Evolutionary conservation across 2,113 vertebrate species (phyloP).

Genomic region (Tychaedon coryphoeus): DNA sequence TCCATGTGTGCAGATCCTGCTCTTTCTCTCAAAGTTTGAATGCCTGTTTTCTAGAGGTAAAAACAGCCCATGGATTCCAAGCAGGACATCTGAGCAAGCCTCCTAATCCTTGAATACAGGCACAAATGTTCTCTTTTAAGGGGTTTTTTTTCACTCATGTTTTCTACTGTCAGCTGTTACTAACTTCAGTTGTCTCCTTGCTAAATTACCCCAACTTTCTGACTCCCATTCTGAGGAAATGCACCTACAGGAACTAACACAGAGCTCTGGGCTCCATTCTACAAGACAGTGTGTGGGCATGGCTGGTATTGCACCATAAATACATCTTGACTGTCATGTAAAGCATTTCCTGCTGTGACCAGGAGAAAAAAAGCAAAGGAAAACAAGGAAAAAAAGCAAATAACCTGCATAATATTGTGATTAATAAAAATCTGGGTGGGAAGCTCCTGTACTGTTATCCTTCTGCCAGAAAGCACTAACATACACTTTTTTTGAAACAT

Average conservation of each 20-base stretch:
- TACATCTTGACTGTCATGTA: background rate
- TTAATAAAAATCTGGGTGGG: background rate
- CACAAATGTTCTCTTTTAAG: background rate
- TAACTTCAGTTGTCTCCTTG: background rate
- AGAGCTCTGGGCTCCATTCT: background rate
- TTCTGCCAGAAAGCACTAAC: background rate
- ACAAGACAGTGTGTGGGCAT: rapidly evolving
- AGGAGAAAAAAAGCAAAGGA: background rate
- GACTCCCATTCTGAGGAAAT: background rate
- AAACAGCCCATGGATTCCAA: background rate
- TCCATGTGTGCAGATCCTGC: background rate
- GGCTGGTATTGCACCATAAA: background rate
- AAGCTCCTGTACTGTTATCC: background rate
- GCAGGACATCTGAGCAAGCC: background rate
- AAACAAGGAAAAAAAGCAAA: background rate
- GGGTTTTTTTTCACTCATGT: background rate
- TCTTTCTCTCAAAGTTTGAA: background rate
- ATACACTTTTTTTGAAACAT: slow-evolving; percentile 4
- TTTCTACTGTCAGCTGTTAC: background rate
- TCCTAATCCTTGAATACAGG: background rate
- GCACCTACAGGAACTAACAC: background rate
- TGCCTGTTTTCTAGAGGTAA: background rate
- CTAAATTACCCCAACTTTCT: background rate
- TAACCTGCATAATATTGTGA: background rate
- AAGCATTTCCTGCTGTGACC: background rate